A percentile compares a stretch with the other conserved stretches of the same genome.
phyloP scores from a whole-genome alignment of 2,888 invertebrate species.

The Diloba caeruleocephala region DNA sequence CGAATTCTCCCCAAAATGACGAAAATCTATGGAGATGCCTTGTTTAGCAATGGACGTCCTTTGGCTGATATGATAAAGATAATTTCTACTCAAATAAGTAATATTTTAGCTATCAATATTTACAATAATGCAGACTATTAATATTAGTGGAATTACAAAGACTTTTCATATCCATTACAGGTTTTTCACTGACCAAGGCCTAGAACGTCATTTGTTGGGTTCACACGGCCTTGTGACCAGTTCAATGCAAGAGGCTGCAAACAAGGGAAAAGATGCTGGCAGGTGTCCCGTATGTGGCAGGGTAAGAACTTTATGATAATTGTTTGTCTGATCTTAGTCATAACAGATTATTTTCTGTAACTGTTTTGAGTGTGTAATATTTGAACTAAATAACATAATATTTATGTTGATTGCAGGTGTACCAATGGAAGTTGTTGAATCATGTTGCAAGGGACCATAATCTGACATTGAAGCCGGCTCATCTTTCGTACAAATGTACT shows the following conservation, averaged over 20 bases:
- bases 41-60: no score
- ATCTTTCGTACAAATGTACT: slow-evolving; percentile 98
- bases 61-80: no score
- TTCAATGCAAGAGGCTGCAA: slow-evolving; percentile 98
- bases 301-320: slow-evolving; percentile 85
- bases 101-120: no score
- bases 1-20: no score
- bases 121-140: no score
- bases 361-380: not conserved
- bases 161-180: slow-evolving; percentile 72
- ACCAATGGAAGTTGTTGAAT: slow-evolving; percentile 97
- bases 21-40: no score
- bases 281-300: slow-evolving; percentile 98
- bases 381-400: slow-evolving; percentile 7
- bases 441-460: slow-evolving; percentile 98
- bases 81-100: no score
- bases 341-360: not conserved
- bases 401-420: slow-evolving; percentile 90
- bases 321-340: not conserved
- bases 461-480: slow-evolving; percentile 97
- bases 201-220: slow-evolving; percentile 98
- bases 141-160: no score
- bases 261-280: slow-evolving; percentile 97
- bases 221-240: slow-evolving; percentile 98
- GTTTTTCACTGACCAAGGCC: slow-evolving; percentile 99